Evolutionary conservation across 1,140 invertebrate genomes (phyloP).

Genomic region (Chrysomallon squamiferum): DNA sequence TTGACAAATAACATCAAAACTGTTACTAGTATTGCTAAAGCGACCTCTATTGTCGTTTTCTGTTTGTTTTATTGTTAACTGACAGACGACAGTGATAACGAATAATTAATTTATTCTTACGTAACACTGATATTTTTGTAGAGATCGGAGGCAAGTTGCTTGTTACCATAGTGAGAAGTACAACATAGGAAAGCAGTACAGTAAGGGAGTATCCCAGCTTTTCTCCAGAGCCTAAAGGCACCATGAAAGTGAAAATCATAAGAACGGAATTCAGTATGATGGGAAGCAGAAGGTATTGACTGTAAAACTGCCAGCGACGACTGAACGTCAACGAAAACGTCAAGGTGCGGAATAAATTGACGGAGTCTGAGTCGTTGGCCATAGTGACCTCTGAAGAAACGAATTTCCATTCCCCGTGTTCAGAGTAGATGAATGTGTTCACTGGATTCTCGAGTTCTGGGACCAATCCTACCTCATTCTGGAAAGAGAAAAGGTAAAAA

Average conservation of each 20-base stretch:
- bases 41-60: no score
- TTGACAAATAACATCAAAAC: no score
- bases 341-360: conserved; percentile 10
- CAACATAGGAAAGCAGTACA: conserved; percentile 34
- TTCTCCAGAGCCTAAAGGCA: conserved; percentile 41
- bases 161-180: conserved; percentile 30
- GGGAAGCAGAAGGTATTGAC: conserved; percentile 31
- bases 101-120: no score
- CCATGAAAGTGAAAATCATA: conserved; percentile 29
- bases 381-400: no score
- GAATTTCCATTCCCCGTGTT: no score
- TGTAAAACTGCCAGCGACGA: conserved; percentile 26
- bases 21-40: no score
- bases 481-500: no score
- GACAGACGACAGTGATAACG: no score
- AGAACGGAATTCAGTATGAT: conserved; percentile 36
- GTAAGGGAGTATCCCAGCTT: conserved; percentile 39
- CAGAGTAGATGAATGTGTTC: no score
- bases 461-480: no score
- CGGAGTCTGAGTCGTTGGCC: background rate
- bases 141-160: conserved; percentile 38
- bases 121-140: conserved; percentile 10
- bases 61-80: no score
- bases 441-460: no score
- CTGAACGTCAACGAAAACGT: conserved; percentile 21